phyloP scores from a whole-genome alignment of 1,140 invertebrate species.

The Habropoda laboriosa region DNA sequence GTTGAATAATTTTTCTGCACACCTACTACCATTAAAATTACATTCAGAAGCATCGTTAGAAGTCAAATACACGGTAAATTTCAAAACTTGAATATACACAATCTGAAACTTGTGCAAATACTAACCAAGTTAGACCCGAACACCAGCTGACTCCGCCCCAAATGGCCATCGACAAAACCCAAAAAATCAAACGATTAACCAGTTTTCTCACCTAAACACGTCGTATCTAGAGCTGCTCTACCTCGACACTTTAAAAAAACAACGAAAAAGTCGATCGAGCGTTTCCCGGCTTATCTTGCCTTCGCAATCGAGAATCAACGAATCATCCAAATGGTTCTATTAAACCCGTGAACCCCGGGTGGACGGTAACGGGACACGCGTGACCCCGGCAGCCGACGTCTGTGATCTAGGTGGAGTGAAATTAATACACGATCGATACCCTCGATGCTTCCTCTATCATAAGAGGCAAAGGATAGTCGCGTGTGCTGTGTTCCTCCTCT shows the following conservation, averaged over 20 bases:
- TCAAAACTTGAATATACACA: too few relatives aligned
- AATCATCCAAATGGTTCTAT: slow-evolving; percentile 58
- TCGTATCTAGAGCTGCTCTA: background rate
- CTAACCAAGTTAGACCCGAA: too few relatives aligned
- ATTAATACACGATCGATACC: slow-evolving; percentile 44
- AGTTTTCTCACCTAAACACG: background rate
- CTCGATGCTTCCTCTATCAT: background rate
- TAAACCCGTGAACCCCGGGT: slow-evolving; percentile 52
- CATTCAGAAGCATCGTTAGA: too few relatives aligned
- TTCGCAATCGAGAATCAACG: slow-evolving; percentile 46
- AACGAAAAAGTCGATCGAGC: background rate
- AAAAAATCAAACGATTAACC: background rate
- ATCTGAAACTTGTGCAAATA: too few relatives aligned
- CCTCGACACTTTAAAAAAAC: background rate
- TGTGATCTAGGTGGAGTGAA: slow-evolving; percentile 40
- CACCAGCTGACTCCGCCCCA: too few relatives aligned
- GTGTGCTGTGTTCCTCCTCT: slow-evolving; percentile 4
- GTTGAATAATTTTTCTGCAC: too few relatives aligned
- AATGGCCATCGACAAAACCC: too few relatives aligned
- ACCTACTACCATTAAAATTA: too few relatives aligned
- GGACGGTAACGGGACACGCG: slow-evolving; percentile 56
- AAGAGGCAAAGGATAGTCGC: background rate
- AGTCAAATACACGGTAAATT: too few relatives aligned
- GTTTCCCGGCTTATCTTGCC: slow-evolving; percentile 34
- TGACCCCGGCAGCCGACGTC: slow-evolving; percentile 39